Evolutionary conservation across 2,113 vertebrate genomes (phyloP).

Genomic region (Platycercus adscitus): DNA sequence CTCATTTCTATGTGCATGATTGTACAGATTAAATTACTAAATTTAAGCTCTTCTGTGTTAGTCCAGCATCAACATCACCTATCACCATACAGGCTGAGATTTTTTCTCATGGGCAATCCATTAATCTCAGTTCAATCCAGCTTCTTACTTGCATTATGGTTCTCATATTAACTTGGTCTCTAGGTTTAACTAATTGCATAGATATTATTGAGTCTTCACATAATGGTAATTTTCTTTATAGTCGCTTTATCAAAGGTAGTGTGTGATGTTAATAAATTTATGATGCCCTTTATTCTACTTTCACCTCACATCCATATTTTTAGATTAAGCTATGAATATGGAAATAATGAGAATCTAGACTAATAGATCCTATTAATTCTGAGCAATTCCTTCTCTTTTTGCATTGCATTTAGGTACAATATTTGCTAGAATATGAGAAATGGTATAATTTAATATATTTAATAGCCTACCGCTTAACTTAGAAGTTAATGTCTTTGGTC

Average conservation of each 20-base stretch:
- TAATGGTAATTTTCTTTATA: neutral
- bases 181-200: neutral
- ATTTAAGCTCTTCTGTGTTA: neutral
- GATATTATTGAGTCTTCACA: neutral
- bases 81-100: neutral
- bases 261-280: slow-evolving; percentile 31
- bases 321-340: slow-evolving; percentile 31
- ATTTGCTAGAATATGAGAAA: slow-evolving; percentile 46
- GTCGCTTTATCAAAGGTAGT: neutral
- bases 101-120: neutral
- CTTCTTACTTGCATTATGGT: neutral
- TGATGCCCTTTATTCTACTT: slow-evolving; percentile 43
- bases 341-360: slow-evolving; percentile 11
- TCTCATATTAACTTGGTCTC: neutral
- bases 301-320: slow-evolving; percentile 17
- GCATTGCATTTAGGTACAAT: slow-evolving; percentile 21
- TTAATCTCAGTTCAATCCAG: neutral
- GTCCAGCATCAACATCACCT: neutral
- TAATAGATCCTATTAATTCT: slow-evolving; percentile 41
- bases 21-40: neutral
- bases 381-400: neutral
- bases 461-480: neutral
- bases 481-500: neutral
- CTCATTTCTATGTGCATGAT: neutral
- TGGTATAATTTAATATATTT: slow-evolving; percentile 6